Evolutionary conservation across 2,797 vertebrate species (phyloP), one percentile per base, ranked within the genome.

Genomic region (Phataginus tetradactyla): DNA sequence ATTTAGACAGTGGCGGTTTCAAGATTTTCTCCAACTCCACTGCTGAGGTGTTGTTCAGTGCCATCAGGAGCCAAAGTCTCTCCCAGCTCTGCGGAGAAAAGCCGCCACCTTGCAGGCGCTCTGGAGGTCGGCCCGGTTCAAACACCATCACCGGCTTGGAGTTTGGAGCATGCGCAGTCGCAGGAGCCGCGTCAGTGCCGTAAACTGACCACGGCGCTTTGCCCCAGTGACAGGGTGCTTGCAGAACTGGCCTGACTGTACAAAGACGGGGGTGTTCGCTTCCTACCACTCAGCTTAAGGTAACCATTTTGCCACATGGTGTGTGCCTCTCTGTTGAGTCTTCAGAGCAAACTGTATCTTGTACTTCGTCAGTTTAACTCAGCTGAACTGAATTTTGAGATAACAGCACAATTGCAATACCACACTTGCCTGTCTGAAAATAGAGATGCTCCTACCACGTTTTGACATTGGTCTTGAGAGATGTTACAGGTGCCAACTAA

Each of bases 111-210:
- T 1, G 53, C 8, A 1, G 7, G 86, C 3, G 2, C 25, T 49
- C 51, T 14, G 7, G 29, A 4, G 5, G 1, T 29, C 17, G 20
- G 7, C 18, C 11, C 53, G 25, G 2, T 34, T 85, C 37, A 1
- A 18, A 42, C 32, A 13, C 21, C 21, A n/a, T 0, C 1, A 5
- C 11, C 2, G 14, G 23, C 1, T 20, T 17, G 39, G 17, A 15
- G 13, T 10, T 51, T 1, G 39, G n/a, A 83, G 84, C 71, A 15
- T 25, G 49, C 15, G 18, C 77, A 51, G 0, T 75, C 49, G 0
- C 42, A 11, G 63, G 49, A 57, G 21, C 9, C 12, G n/a, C 15
- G 0, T 13, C 0, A 7, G 1, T 1, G 25, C 39, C 4, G 2
- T 7, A 4, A 21, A 3, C 59, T 1, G 49, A 37, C 11, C 5